Base-by-base conservation (phyloP, 2,888 invertebrate species). In the Polydrusus tereticollis region DNA sequence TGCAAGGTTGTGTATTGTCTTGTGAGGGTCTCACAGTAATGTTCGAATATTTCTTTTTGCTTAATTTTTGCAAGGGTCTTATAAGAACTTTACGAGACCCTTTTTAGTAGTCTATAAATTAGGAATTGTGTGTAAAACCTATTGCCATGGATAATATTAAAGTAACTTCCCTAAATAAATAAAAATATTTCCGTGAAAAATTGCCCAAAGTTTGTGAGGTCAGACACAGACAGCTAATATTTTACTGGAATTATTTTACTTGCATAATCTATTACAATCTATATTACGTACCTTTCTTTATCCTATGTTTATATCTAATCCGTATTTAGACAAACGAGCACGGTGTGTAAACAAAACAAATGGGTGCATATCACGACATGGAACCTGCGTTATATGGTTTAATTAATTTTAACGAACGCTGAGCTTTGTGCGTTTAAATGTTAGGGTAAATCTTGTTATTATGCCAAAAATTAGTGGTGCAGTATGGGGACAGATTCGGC, bases 341-440 rank as follows among this genome's bases (percentile, higher is more conserved):
- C 38, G 16, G 16, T 66, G 58, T 43, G 20, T 29, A 26, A 45
- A 45, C 43, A 58, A 45, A 55, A 58, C 66, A 66, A 66, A 66
- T 66, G 29, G 29, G 43, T 26, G 33, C 29, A 21, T 57, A 43
- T 66, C 66, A 66, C 66, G 66, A 26, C 41, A 66, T 58, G 29
- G 43, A 66, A 58, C 66, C 58, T 66, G 57, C 16, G 45, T 26
- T 58, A 57, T 23, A 16, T 45, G 57, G 29, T 57, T 66, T 66
- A 66, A 66, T 55, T 66, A 66, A 66, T 55, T 52, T 41, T 23
- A 64, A 64, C 33, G 38, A 59, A 59, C 26, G 26, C 21, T 36
- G 41, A 59, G 59, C 59, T 38, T 59, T 26, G 41, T 23, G 41
- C n/a, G n/a, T n/a, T n/a, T n/a, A n/a, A 23, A 23, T 41, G 36